Percentiles rank a stretch among this genome's conserved stretches.
These are phyloP conservation scores for Podarcis cretensis DNA, from an alignment of 2,113 vertebrate species.

Conservation along the genomic window DNA sequence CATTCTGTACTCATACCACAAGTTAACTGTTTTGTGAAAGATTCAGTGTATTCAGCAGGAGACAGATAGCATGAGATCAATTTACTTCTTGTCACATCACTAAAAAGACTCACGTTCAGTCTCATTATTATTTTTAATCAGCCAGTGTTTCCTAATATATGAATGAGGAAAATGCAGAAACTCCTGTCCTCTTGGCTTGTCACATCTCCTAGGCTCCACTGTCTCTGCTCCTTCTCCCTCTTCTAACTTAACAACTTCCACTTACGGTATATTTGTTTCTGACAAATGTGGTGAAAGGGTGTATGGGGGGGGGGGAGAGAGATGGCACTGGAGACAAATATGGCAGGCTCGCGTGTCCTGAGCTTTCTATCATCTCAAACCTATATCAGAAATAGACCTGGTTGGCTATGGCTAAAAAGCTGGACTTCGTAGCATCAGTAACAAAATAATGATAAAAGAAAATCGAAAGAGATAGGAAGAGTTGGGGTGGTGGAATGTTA, in stretches of 20 bases:
- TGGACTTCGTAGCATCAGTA: not conserved
- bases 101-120: not conserved
- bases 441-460: not conserved
- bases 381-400: not conserved
- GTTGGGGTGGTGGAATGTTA: not conserved
- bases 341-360: not conserved
- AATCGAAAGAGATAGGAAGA: not conserved
- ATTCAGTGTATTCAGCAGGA: not conserved
- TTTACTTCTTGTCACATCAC: not conserved
- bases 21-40: constrained; percentile 21
- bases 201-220: not conserved
- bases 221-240: not conserved
- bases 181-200: not conserved
- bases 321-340: not conserved
- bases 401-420: not conserved
- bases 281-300: too few species aligned
- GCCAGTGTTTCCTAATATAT: too few species aligned
- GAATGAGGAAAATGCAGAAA: not conserved
- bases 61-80: not conserved
- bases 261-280: not conserved
- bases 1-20: not conserved
- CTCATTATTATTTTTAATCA: too few species aligned
- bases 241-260: not conserved
- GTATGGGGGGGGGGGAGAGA: not conserved
- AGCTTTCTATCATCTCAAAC: not conserved